Conservation (phyloP, 2,113 vertebrate genomes). For the Odocoileus virginianus region DNA sequence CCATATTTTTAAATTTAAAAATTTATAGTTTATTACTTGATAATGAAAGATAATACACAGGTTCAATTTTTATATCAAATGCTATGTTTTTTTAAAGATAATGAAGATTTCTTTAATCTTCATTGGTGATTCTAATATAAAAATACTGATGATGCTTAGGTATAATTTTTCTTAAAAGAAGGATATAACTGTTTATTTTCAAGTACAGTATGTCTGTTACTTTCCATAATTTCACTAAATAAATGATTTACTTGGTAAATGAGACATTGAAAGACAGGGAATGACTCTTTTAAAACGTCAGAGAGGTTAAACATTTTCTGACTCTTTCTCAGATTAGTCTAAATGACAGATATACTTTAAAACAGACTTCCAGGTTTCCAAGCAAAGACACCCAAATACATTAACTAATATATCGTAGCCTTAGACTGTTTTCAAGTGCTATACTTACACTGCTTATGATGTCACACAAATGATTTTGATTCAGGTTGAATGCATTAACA, state of each 20-base stretch:
- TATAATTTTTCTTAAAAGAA: constrained; percentile 19
- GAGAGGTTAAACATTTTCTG: background rate
- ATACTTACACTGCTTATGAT: constrained; percentile 45
- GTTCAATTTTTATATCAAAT: background rate
- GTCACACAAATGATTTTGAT: constrained; percentile 55
- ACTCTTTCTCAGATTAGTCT: constrained; percentile 24
- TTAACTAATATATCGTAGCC: constrained; percentile 33
- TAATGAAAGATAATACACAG: background rate
- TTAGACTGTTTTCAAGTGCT: constrained; percentile 40
- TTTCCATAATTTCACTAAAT: background rate
- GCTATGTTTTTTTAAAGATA: background rate
- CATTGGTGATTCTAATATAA: background rate
- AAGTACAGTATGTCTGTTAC: background rate
- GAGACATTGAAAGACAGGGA: background rate
- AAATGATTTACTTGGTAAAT: background rate
- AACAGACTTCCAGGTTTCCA: constrained; percentile 42
- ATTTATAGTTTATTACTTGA: background rate
- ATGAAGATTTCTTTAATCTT: constrained; percentile 25
- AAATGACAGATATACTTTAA: constrained; percentile 32
- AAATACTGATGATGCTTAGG: background rate
- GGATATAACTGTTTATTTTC: background rate
- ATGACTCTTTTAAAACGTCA: background rate
- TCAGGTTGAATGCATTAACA: constrained; percentile 74
- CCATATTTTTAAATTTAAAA: background rate
- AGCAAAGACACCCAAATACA: constrained; percentile 47